Percentiles rank a stretch among this genome's conserved stretches.
Evolutionary conservation across 2,113 vertebrate genomes (phyloP).

Genomic region (Myotis lucifugus): DNA sequence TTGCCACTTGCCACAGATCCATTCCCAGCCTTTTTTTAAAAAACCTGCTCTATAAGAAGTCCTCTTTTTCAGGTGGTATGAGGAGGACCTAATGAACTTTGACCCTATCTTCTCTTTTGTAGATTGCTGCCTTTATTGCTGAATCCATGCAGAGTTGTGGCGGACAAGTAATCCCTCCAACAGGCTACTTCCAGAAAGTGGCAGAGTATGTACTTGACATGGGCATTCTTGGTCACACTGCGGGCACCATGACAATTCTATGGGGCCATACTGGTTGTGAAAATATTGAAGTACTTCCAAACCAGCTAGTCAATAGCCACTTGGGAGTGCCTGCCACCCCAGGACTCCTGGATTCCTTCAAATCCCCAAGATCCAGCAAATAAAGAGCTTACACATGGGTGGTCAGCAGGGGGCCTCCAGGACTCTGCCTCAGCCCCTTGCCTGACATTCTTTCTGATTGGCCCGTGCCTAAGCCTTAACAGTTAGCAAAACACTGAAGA

Average conservation of each 20-base stretch:
- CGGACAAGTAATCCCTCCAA: slow-evolving; percentile 96
- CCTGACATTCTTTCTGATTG: not conserved
- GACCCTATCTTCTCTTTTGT: slow-evolving; percentile 85
- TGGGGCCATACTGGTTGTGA: not conserved
- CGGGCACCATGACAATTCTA: slow-evolving; percentile 3
- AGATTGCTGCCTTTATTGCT: slow-evolving; percentile 98
- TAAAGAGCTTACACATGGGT: not conserved
- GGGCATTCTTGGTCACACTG: slow-evolving; percentile 35
- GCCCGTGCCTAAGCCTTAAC: not conserved
- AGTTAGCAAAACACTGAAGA: not conserved
- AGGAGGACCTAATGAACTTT: slow-evolving; percentile 63
- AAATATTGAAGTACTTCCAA: not conserved
- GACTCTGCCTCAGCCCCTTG: not conserved
- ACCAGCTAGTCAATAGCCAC: not conserved
- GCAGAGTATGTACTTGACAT: slow-evolving; percentile 92
- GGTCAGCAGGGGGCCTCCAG: not conserved
- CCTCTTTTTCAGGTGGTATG: not conserved
- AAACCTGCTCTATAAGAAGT: not conserved
- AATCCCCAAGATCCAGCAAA: not conserved
- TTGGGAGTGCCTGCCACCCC: not conserved
- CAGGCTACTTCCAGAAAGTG: slow-evolving; percentile 98
- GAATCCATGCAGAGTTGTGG: slow-evolving; percentile 99
- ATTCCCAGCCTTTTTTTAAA: not conserved
- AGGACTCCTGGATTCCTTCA: not conserved
- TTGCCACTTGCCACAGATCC: not conserved